phyloP scores from a whole-genome alignment of 2,888 invertebrate genomes.

The Dynastes maya region DNA sequence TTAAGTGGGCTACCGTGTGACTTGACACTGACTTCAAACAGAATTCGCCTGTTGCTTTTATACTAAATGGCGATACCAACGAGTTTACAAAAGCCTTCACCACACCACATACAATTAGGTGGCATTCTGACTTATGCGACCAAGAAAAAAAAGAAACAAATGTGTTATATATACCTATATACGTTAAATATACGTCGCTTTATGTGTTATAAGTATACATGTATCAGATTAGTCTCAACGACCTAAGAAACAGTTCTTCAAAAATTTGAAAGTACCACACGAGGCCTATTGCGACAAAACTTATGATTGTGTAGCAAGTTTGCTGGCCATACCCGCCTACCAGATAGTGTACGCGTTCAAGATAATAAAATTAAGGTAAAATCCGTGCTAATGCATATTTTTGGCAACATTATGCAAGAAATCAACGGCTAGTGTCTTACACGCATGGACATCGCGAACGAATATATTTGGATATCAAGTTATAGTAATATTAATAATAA shows the following conservation, averaged over 20 bases:
- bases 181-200: neutral
- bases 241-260: slow-evolving; percentile 24
- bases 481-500: too few species aligned
- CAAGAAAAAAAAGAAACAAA: slow-evolving; percentile 28
- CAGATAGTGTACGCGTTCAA: too few species aligned
- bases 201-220: neutral
- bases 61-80: slow-evolving; percentile 29
- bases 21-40: slow-evolving; percentile 40
- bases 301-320: slow-evolving; percentile 7
- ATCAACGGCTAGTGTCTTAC: too few species aligned
- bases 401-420: slow-evolving; percentile 32
- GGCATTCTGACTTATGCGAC: neutral
- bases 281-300: slow-evolving; percentile 25
- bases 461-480: too few species aligned
- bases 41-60: slow-evolving; percentile 30
- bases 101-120: slow-evolving; percentile 7
- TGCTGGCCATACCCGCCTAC: neutral
- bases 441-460: too few species aligned
- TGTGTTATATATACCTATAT: slow-evolving; percentile 1
- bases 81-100: slow-evolving; percentile 29
- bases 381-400: neutral
- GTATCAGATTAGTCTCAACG: too few species aligned
- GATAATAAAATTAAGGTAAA: neutral
- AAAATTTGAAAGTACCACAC: slow-evolving; percentile 17
- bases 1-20: slow-evolving; percentile 1